Evolutionary conservation across 35 echinoderm and acorn worm species (phyloP).

Genomic region (Diadema setosum): DNA sequence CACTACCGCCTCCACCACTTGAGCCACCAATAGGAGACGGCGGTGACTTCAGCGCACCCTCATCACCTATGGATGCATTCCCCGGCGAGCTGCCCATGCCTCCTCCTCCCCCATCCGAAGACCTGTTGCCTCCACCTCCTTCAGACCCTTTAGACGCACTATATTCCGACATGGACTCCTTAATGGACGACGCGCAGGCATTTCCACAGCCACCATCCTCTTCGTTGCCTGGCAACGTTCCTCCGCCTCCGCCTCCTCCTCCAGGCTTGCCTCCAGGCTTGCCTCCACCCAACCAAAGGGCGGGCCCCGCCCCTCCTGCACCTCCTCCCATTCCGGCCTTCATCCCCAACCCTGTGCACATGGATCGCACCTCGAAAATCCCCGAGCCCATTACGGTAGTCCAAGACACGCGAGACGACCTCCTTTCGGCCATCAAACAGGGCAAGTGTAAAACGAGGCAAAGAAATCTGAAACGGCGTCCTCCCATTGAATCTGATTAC

Average conservation of each 20-base stretch:
- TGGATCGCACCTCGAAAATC: not conserved
- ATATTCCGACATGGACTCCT: no score
- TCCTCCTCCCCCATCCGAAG: constrained; percentile 31
- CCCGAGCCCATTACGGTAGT: not conserved
- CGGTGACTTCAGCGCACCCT: no score
- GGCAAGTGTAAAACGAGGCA: no score
- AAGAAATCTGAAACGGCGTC: no score
- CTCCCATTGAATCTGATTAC: no score
- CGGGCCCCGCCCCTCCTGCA: not conserved
- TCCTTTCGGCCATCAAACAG: not conserved
- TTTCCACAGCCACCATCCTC: no score
- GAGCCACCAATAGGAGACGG: no score
- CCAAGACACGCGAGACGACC: not conserved
- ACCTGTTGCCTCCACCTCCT: no score
- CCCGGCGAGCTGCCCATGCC: constrained; percentile 1
- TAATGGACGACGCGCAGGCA: no score
- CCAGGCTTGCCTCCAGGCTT: not conserved
- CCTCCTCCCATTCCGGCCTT: not conserved
- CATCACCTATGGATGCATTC: not conserved
- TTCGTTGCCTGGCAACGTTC: not conserved
- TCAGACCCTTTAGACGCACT: not conserved
- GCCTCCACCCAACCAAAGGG: constrained; percentile 16
- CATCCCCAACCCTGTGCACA: no score
- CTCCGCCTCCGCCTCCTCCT: not conserved
- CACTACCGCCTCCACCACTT: not conserved